Evolutionary conservation across 2,797 vertebrate genomes (phyloP).

Genomic region (Pangasius krempfi): DNA sequence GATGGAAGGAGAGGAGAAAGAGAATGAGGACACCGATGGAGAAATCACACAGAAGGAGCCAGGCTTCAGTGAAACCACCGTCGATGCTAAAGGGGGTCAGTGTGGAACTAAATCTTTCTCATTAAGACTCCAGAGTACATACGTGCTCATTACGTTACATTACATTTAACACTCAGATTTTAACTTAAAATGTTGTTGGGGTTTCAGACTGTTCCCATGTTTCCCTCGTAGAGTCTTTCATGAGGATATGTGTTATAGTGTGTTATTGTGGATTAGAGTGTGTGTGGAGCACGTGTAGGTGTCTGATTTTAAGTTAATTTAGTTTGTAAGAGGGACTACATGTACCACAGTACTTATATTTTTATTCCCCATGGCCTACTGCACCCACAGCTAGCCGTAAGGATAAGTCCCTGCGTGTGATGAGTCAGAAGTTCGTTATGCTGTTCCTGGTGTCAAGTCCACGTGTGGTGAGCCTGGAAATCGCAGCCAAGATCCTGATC

Average conservation of each 20-base stretch:
- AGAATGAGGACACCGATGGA: conserved; percentile 72
- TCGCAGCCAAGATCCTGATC: conserved; percentile 96
- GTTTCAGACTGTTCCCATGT: neutral
- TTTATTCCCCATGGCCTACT: no score
- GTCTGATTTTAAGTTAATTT: neutral
- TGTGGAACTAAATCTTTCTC: neutral
- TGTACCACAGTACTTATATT: neutral
- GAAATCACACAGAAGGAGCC: conserved; percentile 79
- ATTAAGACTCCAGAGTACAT: neutral
- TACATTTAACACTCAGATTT: neutral
- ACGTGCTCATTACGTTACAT: neutral
- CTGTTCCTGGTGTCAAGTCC: conserved; percentile 91
- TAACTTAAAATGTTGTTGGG: neutral
- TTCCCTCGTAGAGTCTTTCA: neutral
- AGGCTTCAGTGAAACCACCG: conserved; percentile 85
- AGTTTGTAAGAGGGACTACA: neutral
- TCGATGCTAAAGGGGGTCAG: conserved; percentile 91
- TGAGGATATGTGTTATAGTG: neutral
- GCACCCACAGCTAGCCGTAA: conserved; percentile 78
- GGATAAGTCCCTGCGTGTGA: conserved; percentile 94
- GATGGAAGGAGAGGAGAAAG: conserved; percentile 72
- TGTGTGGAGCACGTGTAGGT: neutral
- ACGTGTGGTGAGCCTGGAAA: conserved; percentile 89
- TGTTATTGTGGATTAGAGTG: neutral
- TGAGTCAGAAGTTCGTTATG: conserved; percentile 99